Percentiles rank a stretch among this genome's conserved stretches.
Conservation (phyloP, 2,888 invertebrate species). For the Ischnura elegans region DNA sequence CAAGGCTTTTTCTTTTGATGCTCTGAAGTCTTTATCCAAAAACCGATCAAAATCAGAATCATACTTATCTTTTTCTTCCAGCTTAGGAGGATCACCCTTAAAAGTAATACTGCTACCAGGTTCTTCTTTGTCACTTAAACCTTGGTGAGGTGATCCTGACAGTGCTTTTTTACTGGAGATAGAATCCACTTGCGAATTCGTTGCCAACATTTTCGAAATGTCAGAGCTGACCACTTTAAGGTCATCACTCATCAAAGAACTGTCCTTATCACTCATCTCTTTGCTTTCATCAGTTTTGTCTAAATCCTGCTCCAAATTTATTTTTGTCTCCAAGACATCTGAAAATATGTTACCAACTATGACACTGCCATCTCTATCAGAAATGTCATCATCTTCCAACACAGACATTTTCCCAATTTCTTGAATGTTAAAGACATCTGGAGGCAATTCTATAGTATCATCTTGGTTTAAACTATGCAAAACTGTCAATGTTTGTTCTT, state of each 20-base stretch:
- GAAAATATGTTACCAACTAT: constrained; percentile 54
- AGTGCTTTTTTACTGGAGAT: not conserved
- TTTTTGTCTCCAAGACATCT: constrained; percentile 45
- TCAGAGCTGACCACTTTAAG: not conserved
- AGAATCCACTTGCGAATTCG: not conserved
- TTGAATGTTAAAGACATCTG: constrained; percentile 55
- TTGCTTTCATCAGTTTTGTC: constrained; percentile 56
- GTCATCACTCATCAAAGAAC: constrained; percentile 48
- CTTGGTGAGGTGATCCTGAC: not conserved
- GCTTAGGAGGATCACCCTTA: constrained; percentile 44
- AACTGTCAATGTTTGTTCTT: constrained; percentile 55
- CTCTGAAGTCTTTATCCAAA: constrained; percentile 50
- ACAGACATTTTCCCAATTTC: constrained; percentile 50
- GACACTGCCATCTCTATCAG: constrained; percentile 67
- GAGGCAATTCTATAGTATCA: constrained; percentile 56
- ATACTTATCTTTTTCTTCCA: constrained; percentile 49
- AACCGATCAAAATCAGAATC: constrained; percentile 51
- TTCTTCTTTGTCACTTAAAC: not conserved
- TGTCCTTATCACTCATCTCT: constrained; percentile 56
- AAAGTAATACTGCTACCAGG: constrained; percentile 36
- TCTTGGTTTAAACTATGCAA: constrained; percentile 59
- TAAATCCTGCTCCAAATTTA: constrained; percentile 53
- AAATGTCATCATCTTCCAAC: constrained; percentile 69
- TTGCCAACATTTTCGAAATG: not conserved
- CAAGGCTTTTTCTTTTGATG: constrained; percentile 21